A percentile compares a stretch with the other conserved stretches of the same genome.
These are phyloP conservation scores for Mellilla xanthometata DNA, from an alignment of 2,888 invertebrate species.

Conservation along the genomic window DNA sequence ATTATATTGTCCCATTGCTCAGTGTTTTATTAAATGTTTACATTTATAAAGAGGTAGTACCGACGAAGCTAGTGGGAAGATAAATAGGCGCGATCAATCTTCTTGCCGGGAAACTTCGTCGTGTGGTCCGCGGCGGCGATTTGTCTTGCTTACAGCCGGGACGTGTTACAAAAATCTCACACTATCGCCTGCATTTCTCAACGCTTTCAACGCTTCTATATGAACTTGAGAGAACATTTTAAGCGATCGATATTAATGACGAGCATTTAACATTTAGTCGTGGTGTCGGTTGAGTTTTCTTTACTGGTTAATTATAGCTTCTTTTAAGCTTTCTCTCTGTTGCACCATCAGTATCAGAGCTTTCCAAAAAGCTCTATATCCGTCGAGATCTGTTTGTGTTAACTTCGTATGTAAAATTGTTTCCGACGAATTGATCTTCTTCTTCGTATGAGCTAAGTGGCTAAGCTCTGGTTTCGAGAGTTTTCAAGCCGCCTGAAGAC, in stretches of 20 bases:
- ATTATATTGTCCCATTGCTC: background rate
- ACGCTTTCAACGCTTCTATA: constrained; percentile 23
- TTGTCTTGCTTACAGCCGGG: constrained; percentile 42
- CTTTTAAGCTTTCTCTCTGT: background rate
- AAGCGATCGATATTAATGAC: constrained; percentile 21
- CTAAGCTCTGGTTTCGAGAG: too few relatives aligned
- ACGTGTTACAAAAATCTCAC: constrained; percentile 35
- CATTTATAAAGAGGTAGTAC: constrained; percentile 26
- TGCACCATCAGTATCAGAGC: too few relatives aligned
- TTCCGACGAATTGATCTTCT: too few relatives aligned
- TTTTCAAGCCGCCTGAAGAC: too few relatives aligned
- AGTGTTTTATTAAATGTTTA: constrained; percentile 12
- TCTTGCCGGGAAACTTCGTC: constrained; percentile 36
- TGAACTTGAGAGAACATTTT: constrained; percentile 14
- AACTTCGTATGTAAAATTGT: too few relatives aligned
- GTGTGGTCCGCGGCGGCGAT: constrained; percentile 34
- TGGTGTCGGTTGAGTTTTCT: background rate
- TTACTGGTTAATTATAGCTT: background rate
- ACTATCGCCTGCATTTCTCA: constrained; percentile 37
- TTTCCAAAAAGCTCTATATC: too few relatives aligned
- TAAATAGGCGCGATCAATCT: constrained; percentile 42
- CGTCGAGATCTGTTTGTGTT: too few relatives aligned
- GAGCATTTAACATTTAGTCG: constrained; percentile 3
- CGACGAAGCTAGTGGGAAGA: constrained; percentile 27
- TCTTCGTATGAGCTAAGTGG: too few relatives aligned